Conservation (phyloP, 30 jellyfish, hydroid and myxozoan genomes). For the Chrysaora quinquecirrha region DNA sequence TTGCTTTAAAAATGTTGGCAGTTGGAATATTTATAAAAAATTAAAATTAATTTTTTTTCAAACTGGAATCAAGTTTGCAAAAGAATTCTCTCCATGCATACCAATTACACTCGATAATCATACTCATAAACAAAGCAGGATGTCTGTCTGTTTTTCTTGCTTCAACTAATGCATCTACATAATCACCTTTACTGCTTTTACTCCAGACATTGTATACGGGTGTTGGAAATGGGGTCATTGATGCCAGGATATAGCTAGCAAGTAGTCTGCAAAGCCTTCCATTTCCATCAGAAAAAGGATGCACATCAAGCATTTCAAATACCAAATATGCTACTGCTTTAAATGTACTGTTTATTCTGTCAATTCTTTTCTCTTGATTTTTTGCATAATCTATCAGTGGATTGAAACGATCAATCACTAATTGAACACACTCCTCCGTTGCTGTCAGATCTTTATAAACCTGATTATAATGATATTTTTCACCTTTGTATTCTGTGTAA, state of each 20-base stretch:
- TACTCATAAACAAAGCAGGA: too few relatives aligned
- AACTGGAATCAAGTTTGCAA: too few relatives aligned
- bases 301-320: constrained; percentile 39
- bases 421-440: background rate
- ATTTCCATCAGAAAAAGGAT: constrained; percentile 58
- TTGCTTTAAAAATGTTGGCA: too few relatives aligned
- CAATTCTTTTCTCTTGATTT: background rate
- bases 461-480: constrained; percentile 5
- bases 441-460: background rate
- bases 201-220: constrained; percentile 33
- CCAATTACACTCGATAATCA: too few relatives aligned
- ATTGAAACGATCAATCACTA: constrained; percentile 29
- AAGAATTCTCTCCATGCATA: too few relatives aligned
- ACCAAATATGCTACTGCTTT: constrained; percentile 28
- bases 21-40: too few relatives aligned
- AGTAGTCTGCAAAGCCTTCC: constrained; percentile 48
- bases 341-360: constrained; percentile 1
- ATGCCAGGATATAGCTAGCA: constrained; percentile 18
- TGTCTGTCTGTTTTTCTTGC: constrained; percentile 18
- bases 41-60: too few relatives aligned
- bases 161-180: constrained; percentile 25
- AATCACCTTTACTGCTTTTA: background rate
- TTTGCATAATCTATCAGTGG: background rate
- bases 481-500: constrained; percentile 23
- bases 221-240: constrained; percentile 35